Conservation (phyloP, 2,888 invertebrate species). For the Lathronympha strigana region DNA sequence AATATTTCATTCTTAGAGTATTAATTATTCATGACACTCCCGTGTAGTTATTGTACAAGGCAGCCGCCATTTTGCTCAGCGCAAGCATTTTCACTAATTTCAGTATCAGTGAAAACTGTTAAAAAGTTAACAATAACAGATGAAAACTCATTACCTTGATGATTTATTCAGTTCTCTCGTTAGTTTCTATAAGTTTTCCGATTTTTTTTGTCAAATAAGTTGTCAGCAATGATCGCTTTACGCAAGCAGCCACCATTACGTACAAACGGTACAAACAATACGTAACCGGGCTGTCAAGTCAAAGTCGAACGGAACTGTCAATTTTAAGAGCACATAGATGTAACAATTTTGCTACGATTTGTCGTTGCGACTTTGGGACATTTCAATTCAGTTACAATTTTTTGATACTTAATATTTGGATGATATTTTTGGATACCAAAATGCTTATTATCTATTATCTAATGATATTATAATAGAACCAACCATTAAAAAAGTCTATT, state of each 20-base stretch:
- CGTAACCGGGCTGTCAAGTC: neutral
- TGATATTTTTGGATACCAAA: too few relatives aligned
- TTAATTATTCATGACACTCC: neutral
- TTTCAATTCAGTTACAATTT: too few relatives aligned
- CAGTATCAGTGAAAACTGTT: neutral
- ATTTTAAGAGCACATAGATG: too few relatives aligned
- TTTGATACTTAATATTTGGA: too few relatives aligned
- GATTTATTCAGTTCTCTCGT: conserved; percentile 48
- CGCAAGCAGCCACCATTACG: conserved; percentile 80
- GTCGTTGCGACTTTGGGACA: too few relatives aligned
- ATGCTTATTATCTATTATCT: too few relatives aligned
- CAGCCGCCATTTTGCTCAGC: conserved; percentile 46
- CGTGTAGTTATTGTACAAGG: neutral
- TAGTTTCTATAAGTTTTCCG: conserved; percentile 70
- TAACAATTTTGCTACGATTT: too few relatives aligned
- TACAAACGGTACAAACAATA: conserved; percentile 47
- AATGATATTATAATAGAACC: too few relatives aligned
- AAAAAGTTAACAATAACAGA: conserved; percentile 40
- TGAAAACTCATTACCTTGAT: conserved; percentile 56
- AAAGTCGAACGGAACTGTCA: too few relatives aligned
- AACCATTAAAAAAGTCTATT: too few relatives aligned
- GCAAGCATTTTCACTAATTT: neutral
- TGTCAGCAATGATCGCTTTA: conserved; percentile 78
- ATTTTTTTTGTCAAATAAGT: conserved; percentile 68
- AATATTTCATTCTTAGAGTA: conserved; percentile 40